phyloP scores from a whole-genome alignment of 2,113 vertebrate genomes.

The Mus pahari region DNA sequence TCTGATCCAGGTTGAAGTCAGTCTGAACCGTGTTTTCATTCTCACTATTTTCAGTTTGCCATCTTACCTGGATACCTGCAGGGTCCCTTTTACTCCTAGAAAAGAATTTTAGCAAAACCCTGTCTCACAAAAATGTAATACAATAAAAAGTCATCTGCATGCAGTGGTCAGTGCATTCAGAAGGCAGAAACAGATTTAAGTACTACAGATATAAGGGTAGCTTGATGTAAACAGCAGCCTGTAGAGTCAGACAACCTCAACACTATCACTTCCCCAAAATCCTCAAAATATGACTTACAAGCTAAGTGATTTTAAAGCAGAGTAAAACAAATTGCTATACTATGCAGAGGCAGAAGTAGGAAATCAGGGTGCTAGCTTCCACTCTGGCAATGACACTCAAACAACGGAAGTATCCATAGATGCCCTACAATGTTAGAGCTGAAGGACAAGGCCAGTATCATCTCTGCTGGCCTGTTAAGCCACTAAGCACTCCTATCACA shows the following conservation, averaged over 20 bases:
- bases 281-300: background rate
- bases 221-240: background rate
- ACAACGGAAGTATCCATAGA: background rate
- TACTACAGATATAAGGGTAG: background rate
- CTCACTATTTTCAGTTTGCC: background rate
- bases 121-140: background rate
- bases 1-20: background rate
- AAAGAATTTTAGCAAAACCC: background rate
- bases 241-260: background rate
- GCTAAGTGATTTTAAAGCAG: background rate
- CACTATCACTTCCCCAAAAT: background rate
- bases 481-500: background rate
- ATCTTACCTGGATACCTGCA: background rate
- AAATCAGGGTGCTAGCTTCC: background rate
- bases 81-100: background rate
- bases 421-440: background rate
- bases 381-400: background rate
- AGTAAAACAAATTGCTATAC: background rate
- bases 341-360: slow-evolving; percentile 3
- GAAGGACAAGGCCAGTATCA: background rate
- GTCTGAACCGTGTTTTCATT: background rate
- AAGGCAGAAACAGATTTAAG: background rate
- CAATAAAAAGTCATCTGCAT: background rate
- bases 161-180: background rate
- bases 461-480: background rate